Evolutionary conservation across 2,888 invertebrate genomes (phyloP), one percentile per base, ranked within the genome.

Genomic region (Amphipyra tragopoginis): DNA sequence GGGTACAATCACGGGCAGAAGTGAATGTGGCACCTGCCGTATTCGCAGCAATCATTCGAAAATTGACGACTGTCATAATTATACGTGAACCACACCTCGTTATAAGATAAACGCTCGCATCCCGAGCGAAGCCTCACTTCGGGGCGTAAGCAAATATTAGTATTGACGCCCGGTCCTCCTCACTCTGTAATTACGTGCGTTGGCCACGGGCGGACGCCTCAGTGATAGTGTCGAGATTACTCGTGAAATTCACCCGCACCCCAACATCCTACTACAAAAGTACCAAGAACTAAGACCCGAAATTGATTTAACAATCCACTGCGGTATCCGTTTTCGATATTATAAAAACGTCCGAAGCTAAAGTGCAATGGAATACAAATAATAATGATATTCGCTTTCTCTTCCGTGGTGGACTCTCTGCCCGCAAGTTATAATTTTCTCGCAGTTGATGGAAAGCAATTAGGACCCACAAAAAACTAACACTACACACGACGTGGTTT

Each of bases 121-220:
- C 78, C 80, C 72, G 74, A 77, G 75, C 80, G 85, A 85, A 83
- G 84, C 82, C 79, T 73, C 81, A 85, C 86, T 89, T 76, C 82
- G 81, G 86, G 87, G 90, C 89, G 89, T 90, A 92, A 93, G 91
- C 92, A 93, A 93, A 93, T 92, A 93, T 93, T 92, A 88, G 92
- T 87, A 90, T 90, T 90, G 87, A 85, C 83, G 87, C 75, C 83
- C 82, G 87, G 84, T 80, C 83, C 82, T 80, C 83, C 86, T 78
- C 86, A 81, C 86, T 77, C 83, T 75, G 79, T 83, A 86, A 89
- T 89, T 88, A 88, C 63, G 64, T 65, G 69, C 26, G 74, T 69
- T 65, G 73, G 63, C 76, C 71, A 78, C 77, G 65, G 79, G 78
- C 79, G 62, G 57, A 64, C 59, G 66, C 81, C 75, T 74, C 85